These are phyloP conservation scores for Conomelus anceps DNA, from an alignment of 2,888 invertebrate genomes.

Conservation along the genomic window DNA sequence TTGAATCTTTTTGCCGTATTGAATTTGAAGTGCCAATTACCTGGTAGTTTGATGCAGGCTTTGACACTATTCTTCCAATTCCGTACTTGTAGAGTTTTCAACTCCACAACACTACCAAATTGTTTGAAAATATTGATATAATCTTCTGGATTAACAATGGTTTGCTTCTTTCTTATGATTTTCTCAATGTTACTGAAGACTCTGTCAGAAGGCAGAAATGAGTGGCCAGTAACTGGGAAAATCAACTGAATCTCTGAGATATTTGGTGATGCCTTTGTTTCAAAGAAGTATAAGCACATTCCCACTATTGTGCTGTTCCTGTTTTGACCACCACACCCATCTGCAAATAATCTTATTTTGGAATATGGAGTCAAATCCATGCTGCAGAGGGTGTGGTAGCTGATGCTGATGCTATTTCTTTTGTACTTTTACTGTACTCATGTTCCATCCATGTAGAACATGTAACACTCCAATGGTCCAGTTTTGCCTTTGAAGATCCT, in stretches of 20 bases:
- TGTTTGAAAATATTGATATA: constrained; percentile 23
- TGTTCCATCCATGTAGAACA: constrained; percentile 37
- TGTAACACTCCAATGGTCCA: constrained; percentile 33
- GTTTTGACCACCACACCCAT: constrained; percentile 25
- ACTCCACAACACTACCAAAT: constrained; percentile 15
- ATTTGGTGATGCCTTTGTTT: constrained; percentile 9
- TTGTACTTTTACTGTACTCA: constrained; percentile 35
- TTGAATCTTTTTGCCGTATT: not conserved
- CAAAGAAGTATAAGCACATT: constrained; percentile 13
- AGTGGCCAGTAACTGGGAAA: constrained; percentile 26
- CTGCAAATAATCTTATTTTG: constrained; percentile 19
- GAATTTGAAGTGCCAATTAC: constrained; percentile 24
- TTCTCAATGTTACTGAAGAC: constrained; percentile 28
- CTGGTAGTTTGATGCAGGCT: constrained; percentile 19
- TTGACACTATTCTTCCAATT: constrained; percentile 17
- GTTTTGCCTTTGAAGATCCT: constrained; percentile 35
- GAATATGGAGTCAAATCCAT: constrained; percentile 3
- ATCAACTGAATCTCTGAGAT: constrained; percentile 7
- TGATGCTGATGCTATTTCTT: constrained; percentile 37
- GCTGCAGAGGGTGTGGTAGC: constrained; percentile 17
- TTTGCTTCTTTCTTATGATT: constrained; percentile 25
- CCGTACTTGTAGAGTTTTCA: not conserved
- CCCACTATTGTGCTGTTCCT: constrained; percentile 19
- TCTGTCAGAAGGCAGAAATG: constrained; percentile 29
- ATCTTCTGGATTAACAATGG: constrained; percentile 24